Evolutionary conservation across 1,140 invertebrate genomes (phyloP), one percentile per base, ranked within the genome.

Genomic region (Brachionus plicatilis): DNA sequence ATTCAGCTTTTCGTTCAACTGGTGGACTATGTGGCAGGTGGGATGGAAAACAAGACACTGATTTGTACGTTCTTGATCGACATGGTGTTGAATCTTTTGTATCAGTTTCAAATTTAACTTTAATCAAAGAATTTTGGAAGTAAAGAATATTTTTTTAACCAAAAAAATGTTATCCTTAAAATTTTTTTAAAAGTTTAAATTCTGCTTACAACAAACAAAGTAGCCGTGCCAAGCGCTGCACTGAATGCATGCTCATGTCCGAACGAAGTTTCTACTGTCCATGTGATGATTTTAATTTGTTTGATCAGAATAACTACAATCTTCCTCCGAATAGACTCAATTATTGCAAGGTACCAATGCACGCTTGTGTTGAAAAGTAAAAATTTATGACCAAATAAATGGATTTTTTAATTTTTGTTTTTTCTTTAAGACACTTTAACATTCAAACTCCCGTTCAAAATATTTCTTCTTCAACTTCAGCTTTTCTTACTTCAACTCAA

Each of bases 271-370:
- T 60, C 56, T 82, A 82, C 43, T 82, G 78, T 68, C 78, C 78
- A n/a, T 82, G 78, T 27, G 78, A 82, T 68, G 56, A 82, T 33
- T 82, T 82, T 45, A 27, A 60, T 41, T n/a, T 82, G n/a, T 76
- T 76, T 47, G 72, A 76, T 27, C 20, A 82, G n/a, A 53, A 11
- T 17, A 60, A 37, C n/a, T 82, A 41, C 17, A 68, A 56, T 20
- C 56, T 82, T 41, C 47, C 47, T 7, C 29, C 29, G 8, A 60
- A 60, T 60, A 41, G 60, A 47, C 20, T 29, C n/a, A 29, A 24
- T 7, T 82, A 82, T 45, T 82, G 78, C 29, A 60, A 47, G 8
- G 27, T 65, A 17, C 60, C 78, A 14, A 82, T 82, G 78, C 24
- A 20, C 11, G 27, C 1, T 8, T 82, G 78, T 60, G 27, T 82